A percentile compares a stretch with the other conserved stretches of the same genome.
These are phyloP conservation scores for Galago senegalensis DNA, from an alignment of 2,797 vertebrate species.

Conservation along the genomic window DNA sequence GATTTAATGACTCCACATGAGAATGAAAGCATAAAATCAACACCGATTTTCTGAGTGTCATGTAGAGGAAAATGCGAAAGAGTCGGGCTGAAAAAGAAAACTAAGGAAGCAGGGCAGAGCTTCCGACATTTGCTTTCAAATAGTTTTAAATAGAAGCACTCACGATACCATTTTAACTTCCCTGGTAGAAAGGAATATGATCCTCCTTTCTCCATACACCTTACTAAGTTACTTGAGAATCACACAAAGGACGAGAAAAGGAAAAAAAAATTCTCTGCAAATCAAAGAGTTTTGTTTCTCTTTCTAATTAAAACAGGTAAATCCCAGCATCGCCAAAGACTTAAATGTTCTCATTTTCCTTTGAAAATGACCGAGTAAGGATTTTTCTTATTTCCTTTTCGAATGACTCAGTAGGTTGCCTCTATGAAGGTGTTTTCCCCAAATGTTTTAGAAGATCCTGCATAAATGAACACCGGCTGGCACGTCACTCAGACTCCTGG, in stretches of 20 bases:
- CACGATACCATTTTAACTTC: conserved; percentile 58
- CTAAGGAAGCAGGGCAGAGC: neutral
- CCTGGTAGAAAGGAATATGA: neutral
- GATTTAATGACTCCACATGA: conserved; percentile 51
- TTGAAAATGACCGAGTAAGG: neutral
- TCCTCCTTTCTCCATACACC: conserved; percentile 9
- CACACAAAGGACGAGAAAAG: conserved; percentile 61
- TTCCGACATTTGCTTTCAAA: conserved; percentile 34
- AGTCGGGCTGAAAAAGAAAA: neutral
- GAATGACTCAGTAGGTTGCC: neutral
- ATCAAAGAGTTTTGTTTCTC: conserved; percentile 38
- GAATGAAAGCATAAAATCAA: conserved; percentile 45
- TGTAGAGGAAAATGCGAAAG: conserved; percentile 17
- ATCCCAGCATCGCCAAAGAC: conserved; percentile 32
- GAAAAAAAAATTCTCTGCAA: neutral
- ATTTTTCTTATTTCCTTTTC: conserved; percentile 23
- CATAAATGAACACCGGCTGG: neutral
- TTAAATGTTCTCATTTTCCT: conserved; percentile 49
- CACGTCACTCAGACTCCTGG: neutral
- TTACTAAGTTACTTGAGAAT: conserved; percentile 56
- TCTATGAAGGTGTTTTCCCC: neutral
- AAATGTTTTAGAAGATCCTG: neutral
- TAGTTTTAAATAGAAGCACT: conserved; percentile 44
- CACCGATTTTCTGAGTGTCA: neutral
- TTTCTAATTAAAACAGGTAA: conserved; percentile 73